These are phyloP conservation scores for Zelleria hepariella DNA, from an alignment of 2,888 invertebrate genomes.

Conservation along the genomic window DNA sequence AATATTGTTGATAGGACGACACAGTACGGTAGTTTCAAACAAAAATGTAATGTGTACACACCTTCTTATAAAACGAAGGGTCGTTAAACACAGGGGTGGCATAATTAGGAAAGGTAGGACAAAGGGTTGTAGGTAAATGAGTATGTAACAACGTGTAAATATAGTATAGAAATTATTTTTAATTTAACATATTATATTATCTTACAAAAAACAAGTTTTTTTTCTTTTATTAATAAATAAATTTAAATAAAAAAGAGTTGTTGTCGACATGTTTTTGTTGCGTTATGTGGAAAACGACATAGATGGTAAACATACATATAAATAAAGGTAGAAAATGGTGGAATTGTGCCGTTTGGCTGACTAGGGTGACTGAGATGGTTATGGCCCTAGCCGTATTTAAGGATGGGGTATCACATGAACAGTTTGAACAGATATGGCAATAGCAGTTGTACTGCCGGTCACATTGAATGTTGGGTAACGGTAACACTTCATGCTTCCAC, in stretches of 20 bases:
- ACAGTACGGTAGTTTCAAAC: neutral
- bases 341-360: constrained; percentile 19
- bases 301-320: constrained; percentile 43
- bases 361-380: constrained; percentile 14
- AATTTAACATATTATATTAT: constrained; percentile 61
- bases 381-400: constrained; percentile 10
- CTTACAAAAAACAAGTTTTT: constrained; percentile 56
- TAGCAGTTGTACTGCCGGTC: constrained; percentile 47
- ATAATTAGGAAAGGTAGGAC: constrained; percentile 7
- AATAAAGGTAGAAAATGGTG: constrained; percentile 13
- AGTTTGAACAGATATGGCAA: constrained; percentile 37
- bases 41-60: neutral
- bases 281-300: constrained; percentile 23
- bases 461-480: constrained; percentile 42
- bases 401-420: constrained; percentile 41
- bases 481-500: constrained; percentile 83
- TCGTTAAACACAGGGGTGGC: constrained; percentile 3
- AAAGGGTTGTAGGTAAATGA: constrained; percentile 26
- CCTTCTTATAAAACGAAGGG: neutral
- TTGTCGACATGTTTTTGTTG: constrained; percentile 21
- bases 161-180: constrained; percentile 66
- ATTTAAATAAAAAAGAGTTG: constrained; percentile 36
- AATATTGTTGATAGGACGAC: neutral
- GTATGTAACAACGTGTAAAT: constrained; percentile 34
- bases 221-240: constrained; percentile 59